These are phyloP conservation scores for Stratiolaelaps scimitus DNA, from an alignment of 1,140 invertebrate genomes.

Conservation along the genomic window DNA sequence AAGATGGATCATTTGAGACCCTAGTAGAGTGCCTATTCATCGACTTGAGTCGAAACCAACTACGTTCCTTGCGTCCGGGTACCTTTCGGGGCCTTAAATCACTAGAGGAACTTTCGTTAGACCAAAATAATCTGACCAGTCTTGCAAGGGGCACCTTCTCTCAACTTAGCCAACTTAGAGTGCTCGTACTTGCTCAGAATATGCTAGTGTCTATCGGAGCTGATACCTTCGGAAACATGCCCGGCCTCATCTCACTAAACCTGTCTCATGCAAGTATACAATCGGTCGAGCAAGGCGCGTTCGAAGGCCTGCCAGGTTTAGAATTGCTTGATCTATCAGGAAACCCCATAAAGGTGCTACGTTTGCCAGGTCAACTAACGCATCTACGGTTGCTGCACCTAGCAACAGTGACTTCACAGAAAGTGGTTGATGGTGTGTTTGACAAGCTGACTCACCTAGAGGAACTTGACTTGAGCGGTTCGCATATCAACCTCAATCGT, in stretches of 20 bases:
- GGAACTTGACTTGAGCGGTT: conserved; percentile 56
- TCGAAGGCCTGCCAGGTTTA: conserved; percentile 33
- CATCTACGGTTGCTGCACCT: conserved; percentile 6
- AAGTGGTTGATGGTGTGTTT: conserved; percentile 55
- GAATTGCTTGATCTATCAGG: conserved; percentile 47
- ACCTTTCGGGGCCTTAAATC: conserved; percentile 54
- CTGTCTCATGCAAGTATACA: conserved; percentile 37
- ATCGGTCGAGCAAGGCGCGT: conserved; percentile 32
- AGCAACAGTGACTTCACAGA: conserved; percentile 1
- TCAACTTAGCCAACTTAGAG: conserved; percentile 48
- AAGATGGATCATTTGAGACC: conserved; percentile 60
- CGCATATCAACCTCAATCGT: conserved; percentile 20
- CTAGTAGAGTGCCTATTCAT: conserved; percentile 58
- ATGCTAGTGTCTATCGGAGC: conserved; percentile 59
- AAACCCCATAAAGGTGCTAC: conserved; percentile 49
- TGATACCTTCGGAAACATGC: conserved; percentile 56
- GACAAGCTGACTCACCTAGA: conserved; percentile 48
- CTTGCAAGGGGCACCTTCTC: conserved; percentile 50
- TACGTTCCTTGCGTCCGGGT: conserved; percentile 38
- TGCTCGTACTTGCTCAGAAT: conserved; percentile 53
- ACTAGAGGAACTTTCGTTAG: conserved; percentile 53
- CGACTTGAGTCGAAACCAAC: conserved; percentile 39
- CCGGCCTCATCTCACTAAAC: conserved; percentile 50
- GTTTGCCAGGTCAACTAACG: conserved; percentile 8
- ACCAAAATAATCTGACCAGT: conserved; percentile 45